Evolutionary conservation across 2,113 vertebrate genomes (phyloP), one percentile per base, ranked within the genome.

Genomic region (Pheucticus melanocephalus): DNA sequence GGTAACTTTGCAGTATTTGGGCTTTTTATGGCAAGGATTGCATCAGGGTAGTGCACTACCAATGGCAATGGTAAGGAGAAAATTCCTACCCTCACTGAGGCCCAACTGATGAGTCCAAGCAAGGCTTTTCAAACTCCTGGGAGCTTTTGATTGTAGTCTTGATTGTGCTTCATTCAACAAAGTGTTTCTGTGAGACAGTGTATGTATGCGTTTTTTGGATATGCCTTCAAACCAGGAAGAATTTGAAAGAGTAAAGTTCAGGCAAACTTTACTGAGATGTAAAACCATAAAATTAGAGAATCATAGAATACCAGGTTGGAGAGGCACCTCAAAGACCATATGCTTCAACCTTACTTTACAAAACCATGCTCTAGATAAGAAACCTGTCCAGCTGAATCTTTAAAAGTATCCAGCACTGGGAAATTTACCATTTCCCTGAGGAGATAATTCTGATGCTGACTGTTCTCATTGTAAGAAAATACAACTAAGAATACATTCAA

Each of bases 1-100:
- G 8, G 8, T 78, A 53, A 69, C 4, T 92, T 37, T 44, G 15
- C 22, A 65, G 11, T 19, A 23, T 50, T 84, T 60, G 40, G 11
- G 15, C 5, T 23, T 42, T 40, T 30, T 12, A 8, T 48, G 5
- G 13, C 31, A 18, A 22, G 2, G 1, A 6, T 70, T 93, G 14
- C 33, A 73, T 9, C 2, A 21, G 10, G 5, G 5, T 30, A 47
- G 16, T 31, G 19, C 1, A 1, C 8, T 78, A 22, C 31, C 8
- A 22, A 10, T 13, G 76, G 13, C 30, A 83, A 22, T 6, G 6
- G 16, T 50, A 22, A 44, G 40, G 15, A 71, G 23, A 80, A 75
- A 91, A 69, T 27, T 85, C 14, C 15, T 45, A 5, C 11, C 30
- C 7, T 61, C 27, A 37, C 0, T 13, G 21, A 75, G 15, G 13